These are phyloP conservation scores for Phthorimaea operculella DNA, from an alignment of 1,140 invertebrate genomes.

Conservation along the genomic window DNA sequence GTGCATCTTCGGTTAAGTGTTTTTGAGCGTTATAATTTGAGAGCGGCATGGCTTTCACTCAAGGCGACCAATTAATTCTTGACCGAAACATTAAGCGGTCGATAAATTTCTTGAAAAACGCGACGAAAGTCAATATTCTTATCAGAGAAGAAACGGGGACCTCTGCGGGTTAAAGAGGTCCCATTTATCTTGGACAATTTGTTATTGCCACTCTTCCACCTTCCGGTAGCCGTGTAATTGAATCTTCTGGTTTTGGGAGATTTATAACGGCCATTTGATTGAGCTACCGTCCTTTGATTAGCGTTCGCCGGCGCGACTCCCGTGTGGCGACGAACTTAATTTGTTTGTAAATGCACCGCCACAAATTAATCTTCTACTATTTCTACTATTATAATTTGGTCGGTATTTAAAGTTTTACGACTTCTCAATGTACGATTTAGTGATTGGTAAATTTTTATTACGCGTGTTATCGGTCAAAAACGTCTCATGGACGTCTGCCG, in stretches of 20 bases:
- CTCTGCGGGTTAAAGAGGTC: slow-evolving; percentile 53
- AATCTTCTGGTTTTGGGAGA: slow-evolving; percentile 63
- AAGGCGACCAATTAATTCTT: slow-evolving; percentile 52
- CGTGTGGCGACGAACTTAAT: slow-evolving; percentile 31
- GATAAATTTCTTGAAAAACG: slow-evolving; percentile 53
- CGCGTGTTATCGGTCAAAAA: not conserved
- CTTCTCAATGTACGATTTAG: not conserved
- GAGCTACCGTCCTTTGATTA: slow-evolving; percentile 60
- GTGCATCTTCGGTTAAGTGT: slow-evolving; percentile 33
- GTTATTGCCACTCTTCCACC: slow-evolving; percentile 59
- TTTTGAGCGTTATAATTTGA: slow-evolving; percentile 44
- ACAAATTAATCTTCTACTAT: slow-evolving; percentile 1
- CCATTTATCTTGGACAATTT: slow-evolving; percentile 65
- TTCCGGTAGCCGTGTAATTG: slow-evolving; percentile 64
- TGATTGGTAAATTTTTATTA: not conserved
- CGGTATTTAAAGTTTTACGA: not conserved
- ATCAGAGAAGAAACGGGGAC: slow-evolving; percentile 36
- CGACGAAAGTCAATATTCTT: slow-evolving; percentile 31
- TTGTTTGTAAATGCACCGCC: slow-evolving; percentile 16
- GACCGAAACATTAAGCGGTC: slow-evolving; percentile 49
- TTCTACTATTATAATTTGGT: not conserved
- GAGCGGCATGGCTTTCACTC: slow-evolving; percentile 43
- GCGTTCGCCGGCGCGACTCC: slow-evolving; percentile 15
- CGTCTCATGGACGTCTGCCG: not conserved
- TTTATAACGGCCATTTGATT: slow-evolving; percentile 48